Base-by-base conservation (phyloP, 2,797 vertebrate genomes). In the Loris lydekkerianus region DNA sequence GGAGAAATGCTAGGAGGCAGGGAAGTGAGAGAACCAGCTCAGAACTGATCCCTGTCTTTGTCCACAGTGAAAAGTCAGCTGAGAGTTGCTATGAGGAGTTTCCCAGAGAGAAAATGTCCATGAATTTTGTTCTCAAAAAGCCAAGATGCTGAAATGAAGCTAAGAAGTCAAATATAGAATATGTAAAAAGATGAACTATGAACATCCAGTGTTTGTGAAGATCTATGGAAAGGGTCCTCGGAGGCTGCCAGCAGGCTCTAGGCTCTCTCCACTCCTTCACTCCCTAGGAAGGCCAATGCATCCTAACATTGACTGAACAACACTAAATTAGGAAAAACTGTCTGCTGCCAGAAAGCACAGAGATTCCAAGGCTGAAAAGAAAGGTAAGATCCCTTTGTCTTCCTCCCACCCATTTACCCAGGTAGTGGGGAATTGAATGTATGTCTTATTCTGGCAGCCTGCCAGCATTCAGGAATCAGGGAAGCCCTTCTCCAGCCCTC, bases 81-180 rank as follows among this genome's bases (percentile, higher is more conserved):
- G 61, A 70, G 60, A 8, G 67, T 37, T 18, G 4, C 76, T 43
- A 3, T 25, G 73, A 84, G n/a, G 75, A 58, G 29, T 80, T 89
- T 78, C 40, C n/a, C 37, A 27, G 29, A 40, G 27, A 43, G 60
- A 43, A 95, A 76, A 29, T 21, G 65, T 31, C 49, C 77, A 43
- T 43, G 53, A 40, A 21, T 58, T 92, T 77, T 82, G 56, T 85
- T 37, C 73, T 94, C 69, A 63, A 63, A 77, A 78, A 91, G 85
- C 61, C 34, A 37, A 95, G 49, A 77, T n/a, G 53, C 34, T 78
- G 34, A n/a, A 67, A 82, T 56, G 58, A 72, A 82, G n/a, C 80
- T 67, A 56, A 77, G 73, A 84, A 76, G 56, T 53, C 4, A 73
- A 67, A 84, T 29, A 46, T 53, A 40, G 82, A 69, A 67, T n/a